phyloP scores from a whole-genome alignment of 1,140 invertebrate genomes.

The Notospermus geniculatus region DNA sequence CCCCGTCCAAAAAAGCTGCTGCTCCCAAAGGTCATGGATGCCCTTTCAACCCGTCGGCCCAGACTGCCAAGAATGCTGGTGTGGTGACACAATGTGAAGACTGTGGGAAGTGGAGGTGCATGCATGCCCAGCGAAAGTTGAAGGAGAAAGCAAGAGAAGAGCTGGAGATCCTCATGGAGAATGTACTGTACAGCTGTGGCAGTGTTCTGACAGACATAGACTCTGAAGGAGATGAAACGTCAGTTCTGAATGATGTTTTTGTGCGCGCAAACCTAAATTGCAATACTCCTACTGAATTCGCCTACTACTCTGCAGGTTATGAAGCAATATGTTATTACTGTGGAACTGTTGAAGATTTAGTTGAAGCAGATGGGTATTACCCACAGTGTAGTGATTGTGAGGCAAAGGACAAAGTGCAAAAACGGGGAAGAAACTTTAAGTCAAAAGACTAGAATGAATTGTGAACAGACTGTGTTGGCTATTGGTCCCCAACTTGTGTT shows the following conservation, averaged over 20 bases:
- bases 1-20: no score
- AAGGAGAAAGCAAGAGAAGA: not conserved
- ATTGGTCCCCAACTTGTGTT: no score
- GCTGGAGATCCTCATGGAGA: not conserved
- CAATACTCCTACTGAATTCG: not conserved
- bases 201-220: not conserved
- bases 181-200: not conserved
- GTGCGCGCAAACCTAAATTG: not conserved
- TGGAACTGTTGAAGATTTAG: no score
- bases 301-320: not conserved
- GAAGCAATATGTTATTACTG: no score
- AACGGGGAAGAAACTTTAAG: no score
- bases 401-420: no score
- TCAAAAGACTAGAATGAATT: no score
- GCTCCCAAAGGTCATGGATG: not conserved
- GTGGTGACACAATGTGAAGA: not conserved
- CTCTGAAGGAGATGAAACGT: not conserved
- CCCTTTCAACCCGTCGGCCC: not conserved
- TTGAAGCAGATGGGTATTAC: no score
- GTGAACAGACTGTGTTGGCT: no score
- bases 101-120: not conserved
- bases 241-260: not conserved
- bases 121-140: not conserved
- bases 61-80: conserved; percentile 1
- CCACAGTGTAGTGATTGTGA: no score